Conservation (phyloP, 2,113 vertebrate species). For the Chionodraco myersi region DNA sequence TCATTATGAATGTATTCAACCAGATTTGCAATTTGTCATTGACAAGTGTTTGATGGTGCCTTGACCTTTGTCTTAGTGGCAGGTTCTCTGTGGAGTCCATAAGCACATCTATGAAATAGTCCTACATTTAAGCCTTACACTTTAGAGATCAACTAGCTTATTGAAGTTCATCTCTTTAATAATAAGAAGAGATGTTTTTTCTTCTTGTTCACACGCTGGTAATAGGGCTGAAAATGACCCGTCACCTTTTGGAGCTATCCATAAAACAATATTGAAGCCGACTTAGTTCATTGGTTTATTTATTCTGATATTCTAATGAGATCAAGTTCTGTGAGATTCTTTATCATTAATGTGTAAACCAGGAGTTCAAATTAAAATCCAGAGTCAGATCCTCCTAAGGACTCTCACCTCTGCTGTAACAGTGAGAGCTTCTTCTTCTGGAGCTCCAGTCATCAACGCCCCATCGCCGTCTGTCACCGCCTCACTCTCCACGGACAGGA, state of each 20-base stretch:
- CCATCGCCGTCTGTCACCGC: neutral
- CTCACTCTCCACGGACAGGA: conserved; percentile 21
- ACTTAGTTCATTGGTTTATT: neutral
- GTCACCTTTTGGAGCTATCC: neutral
- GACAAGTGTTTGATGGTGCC: neutral
- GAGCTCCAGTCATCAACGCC: accelerated
- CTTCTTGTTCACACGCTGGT: too few species aligned
- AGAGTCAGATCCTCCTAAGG: neutral
- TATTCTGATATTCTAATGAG: neutral
- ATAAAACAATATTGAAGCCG: neutral
- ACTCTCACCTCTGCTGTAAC: conserved; percentile 21
- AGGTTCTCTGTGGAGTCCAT: neutral
- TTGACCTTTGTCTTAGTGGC: neutral
- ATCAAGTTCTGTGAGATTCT: neutral
- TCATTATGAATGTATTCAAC: too few species aligned
- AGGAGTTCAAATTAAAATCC: neutral
- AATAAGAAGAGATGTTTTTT: neutral
- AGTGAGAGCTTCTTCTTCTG: neutral
- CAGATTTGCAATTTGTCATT: neutral
- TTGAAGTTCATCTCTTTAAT: too few species aligned
- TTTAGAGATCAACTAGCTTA: too few species aligned
- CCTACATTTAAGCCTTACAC: too few species aligned
- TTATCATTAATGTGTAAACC: neutral
- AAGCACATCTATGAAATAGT: neutral
- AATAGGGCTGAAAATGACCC: neutral